Conservation (phyloP, 2,888 invertebrate genomes). For the Lithophane ornitopus region DNA sequence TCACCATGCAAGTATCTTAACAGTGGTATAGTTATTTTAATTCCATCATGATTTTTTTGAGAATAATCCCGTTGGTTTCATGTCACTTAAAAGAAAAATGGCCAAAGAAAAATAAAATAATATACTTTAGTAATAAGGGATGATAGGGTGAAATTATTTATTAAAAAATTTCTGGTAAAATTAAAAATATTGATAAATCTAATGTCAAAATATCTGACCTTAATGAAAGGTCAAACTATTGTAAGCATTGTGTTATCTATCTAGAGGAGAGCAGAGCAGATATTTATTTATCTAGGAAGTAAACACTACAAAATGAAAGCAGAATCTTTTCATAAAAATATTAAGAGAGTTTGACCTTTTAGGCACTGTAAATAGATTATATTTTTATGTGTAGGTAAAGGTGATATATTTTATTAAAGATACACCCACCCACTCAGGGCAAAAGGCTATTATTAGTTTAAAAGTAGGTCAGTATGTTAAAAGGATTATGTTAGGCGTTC, state of each 20-base stretch:
- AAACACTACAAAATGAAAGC: neutral
- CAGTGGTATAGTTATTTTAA: neutral
- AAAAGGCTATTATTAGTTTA: conserved; percentile 36
- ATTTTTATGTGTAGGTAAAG: conserved; percentile 13
- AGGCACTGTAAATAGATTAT: neutral
- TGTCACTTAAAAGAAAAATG: neutral
- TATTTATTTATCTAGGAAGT: conserved; percentile 28
- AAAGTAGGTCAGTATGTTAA: conserved; percentile 53
- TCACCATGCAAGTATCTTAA: neutral
- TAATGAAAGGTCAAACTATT: conserved; percentile 17
- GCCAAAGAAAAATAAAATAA: neutral
- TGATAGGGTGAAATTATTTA: neutral
- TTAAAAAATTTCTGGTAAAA: neutral
- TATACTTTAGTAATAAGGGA: neutral
- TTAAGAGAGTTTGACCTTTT: conserved; percentile 6
- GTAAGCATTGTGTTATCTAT: conserved; percentile 22
- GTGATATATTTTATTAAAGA: conserved; percentile 28
- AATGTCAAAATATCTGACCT: conserved; percentile 6
- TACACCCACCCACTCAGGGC: conserved; percentile 14
- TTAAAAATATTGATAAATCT: neutral
- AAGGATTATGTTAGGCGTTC: conserved; percentile 37
- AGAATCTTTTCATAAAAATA: neutral
- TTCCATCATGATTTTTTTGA: neutral
- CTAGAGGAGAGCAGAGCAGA: neutral
- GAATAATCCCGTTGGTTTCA: conserved; percentile 24